phyloP scores from a whole-genome alignment of 2,888 invertebrate genomes.

The Lucinisca nassula region DNA sequence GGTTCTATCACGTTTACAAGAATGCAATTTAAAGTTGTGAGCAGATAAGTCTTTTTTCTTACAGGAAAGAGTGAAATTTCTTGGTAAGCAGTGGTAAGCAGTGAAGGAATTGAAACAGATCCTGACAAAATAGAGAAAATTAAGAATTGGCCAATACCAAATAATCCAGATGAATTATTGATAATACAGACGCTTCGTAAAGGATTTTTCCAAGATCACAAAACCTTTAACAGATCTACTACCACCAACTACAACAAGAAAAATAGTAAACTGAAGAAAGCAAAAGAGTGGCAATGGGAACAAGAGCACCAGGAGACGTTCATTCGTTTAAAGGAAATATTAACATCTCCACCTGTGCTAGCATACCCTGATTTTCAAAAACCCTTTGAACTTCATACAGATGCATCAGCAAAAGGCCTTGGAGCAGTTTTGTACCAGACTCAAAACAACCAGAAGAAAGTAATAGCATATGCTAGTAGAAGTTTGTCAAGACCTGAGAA shows the following conservation, averaged over 20 bases:
- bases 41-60: neutral
- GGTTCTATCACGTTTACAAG: neutral
- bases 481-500: constrained; percentile 41
- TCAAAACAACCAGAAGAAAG: constrained; percentile 33
- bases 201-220: constrained; percentile 19
- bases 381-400: constrained; percentile 52
- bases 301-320: constrained; percentile 21
- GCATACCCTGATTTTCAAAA: constrained; percentile 26
- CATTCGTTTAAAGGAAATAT: neutral
- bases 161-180: constrained; percentile 1
- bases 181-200: constrained; percentile 37
- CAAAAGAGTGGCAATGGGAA: constrained; percentile 6
- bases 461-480: constrained; percentile 54
- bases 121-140: constrained; percentile 29
- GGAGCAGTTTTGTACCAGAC: constrained; percentile 61
- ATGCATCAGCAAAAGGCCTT: constrained; percentile 42
- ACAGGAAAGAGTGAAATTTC: constrained; percentile 2
- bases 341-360: constrained; percentile 22
- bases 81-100: neutral
- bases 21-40: neutral
- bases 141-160: constrained; percentile 11
- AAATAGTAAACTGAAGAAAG: neutral
- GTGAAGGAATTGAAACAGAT: constrained; percentile 19
- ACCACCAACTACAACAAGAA: constrained; percentile 16
- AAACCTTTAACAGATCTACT: constrained; percentile 24